Base-by-base conservation (phyloP, 2,888 invertebrate genomes). In the Watsonalla binaria region DNA sequence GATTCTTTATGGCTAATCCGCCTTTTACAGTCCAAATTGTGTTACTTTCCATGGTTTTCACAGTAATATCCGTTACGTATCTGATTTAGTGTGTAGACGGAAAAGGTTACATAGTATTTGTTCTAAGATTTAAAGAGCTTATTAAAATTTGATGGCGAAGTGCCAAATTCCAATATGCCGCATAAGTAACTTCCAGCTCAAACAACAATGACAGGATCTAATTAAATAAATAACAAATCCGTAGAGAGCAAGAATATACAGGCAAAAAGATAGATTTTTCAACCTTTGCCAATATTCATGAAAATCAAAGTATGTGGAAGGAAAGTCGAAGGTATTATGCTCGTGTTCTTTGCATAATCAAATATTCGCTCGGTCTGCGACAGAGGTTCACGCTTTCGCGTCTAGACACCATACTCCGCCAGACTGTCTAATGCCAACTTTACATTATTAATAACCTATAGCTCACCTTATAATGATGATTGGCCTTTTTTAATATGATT, bases 331-430 rank as follows among this genome's bases (percentile, higher is more conserved):
- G 52, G 61, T 68, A 68, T 70, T 63, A 71, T 77, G 75, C 70
- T 68, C 53, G 57, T 57, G 59, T 63, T 77, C 76, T 84, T 84
- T 78, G 78, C 80, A 81, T 86, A 86, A 86, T 86, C 81, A 85
- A 87, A 88, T 86, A 86, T 85, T 85, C 83, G 78, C 68, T 65
- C 63, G 63, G 61, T 63, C 70, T 70, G 70, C 15, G 15, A 70
- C 77, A 71, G 74, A 79, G 77, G 78, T 78, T 75, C 74, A 78
- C 74, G 70, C 70, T 63, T 71, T 60, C 61, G 45, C 60, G 82
- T 80, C 80, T 81, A 82, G 82, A 82, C 82, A 54, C 57, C 61
- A 66, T 62, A 51, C 59, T 66, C 60, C 57, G 58, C 62, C 71
- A 78, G 76, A 78, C 76, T 65, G 64, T 71, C 68, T 75, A 74